Percentiles rank a stretch among this genome's conserved stretches.
phyloP scores from a whole-genome alignment of 92 coral and sea anemone genomes.

The Blastomussa wellsi region DNA sequence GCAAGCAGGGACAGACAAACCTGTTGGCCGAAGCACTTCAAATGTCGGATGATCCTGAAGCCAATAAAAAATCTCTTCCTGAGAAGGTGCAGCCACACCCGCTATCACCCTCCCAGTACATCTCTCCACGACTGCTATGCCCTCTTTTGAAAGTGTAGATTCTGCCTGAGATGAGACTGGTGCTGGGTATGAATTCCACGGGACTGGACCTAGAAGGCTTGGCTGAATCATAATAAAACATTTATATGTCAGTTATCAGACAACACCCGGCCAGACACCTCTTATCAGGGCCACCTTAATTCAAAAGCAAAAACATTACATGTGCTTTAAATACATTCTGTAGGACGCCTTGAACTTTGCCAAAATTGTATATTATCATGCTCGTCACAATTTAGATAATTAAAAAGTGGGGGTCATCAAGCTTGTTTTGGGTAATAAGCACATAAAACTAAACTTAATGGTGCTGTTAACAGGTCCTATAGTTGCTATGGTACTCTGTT shows the following conservation, averaged over 20 bases:
- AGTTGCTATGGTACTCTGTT: not conserved
- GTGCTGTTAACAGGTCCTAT: not conserved
- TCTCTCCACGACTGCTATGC: conserved; percentile 91
- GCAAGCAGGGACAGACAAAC: conserved; percentile 9
- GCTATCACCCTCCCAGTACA: conserved; percentile 93
- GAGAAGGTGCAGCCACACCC: conserved; percentile 96
- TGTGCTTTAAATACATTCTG: not conserved
- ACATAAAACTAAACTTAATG: too few species aligned
- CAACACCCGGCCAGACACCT: not conserved
- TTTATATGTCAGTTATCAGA: not conserved
- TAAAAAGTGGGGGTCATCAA: not conserved
- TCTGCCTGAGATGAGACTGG: conserved; percentile 38
- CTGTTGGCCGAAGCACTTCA: conserved; percentile 82
- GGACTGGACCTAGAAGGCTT: conserved; percentile 56
- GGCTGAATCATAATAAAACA: conserved; percentile 42
- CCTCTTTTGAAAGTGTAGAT: conserved; percentile 52
- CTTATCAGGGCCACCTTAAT: not conserved
- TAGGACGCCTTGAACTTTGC: not conserved
- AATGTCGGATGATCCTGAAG: conserved; percentile 90
- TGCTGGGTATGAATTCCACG: conserved; percentile 63
- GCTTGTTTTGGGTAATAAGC: not conserved
- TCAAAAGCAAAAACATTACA: not conserved
- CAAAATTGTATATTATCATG: not conserved
- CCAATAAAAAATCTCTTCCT: conserved; percentile 81
- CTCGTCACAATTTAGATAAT: not conserved